Evolutionary conservation across 1,140 invertebrate genomes (phyloP).

Genomic region (Hestina assimilis): DNA sequence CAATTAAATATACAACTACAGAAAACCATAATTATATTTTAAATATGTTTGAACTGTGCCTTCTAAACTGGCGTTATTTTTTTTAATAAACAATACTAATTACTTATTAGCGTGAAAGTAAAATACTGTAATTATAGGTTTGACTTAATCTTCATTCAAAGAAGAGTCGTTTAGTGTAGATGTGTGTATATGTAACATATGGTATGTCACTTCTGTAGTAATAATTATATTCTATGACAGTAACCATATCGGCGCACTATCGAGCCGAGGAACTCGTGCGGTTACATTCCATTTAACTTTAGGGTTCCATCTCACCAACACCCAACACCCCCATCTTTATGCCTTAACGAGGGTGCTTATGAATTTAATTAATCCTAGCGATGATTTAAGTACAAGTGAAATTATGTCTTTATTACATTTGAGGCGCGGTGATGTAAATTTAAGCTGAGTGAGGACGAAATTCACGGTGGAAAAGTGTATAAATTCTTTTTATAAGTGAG

Average conservation of each 20-base stretch:
- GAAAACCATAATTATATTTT: no score
- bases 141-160: no score
- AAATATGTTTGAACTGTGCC: no score
- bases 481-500: no score
- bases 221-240: neutral
- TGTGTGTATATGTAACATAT: neutral
- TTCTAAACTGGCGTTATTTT: no score
- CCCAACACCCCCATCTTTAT: conserved; percentile 46
- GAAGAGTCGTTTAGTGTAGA: no score
- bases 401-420: conserved; percentile 48
- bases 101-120: no score
- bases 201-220: neutral
- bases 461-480: neutral
- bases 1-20: no score
- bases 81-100: no score
- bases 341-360: conserved; percentile 58
- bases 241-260: conserved; percentile 32
- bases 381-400: conserved; percentile 50
- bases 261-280: conserved; percentile 35
- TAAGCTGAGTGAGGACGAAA: neutral
- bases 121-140: no score
- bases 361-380: conserved; percentile 64
- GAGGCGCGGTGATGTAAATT: conserved; percentile 3
- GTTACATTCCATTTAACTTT: conserved; percentile 68
- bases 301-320: conserved; percentile 34